These are phyloP conservation scores for Phytoseiulus persimilis DNA, from an alignment of 2,888 invertebrate species.

Conservation along the genomic window DNA sequence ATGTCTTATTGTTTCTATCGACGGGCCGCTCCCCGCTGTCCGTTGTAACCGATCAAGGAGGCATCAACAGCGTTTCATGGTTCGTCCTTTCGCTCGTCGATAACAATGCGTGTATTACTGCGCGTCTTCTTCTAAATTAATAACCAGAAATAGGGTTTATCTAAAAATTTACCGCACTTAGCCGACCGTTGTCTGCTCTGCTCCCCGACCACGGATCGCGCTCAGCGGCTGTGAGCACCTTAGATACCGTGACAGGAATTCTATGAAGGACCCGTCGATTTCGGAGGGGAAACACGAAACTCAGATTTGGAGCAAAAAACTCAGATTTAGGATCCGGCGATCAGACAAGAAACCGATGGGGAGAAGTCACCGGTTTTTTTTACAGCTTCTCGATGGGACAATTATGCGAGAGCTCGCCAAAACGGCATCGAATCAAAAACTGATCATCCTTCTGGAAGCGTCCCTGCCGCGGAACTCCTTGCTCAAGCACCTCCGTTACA, in stretches of 20 bases:
- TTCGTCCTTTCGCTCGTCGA: not conserved
- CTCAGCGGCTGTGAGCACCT: not conserved
- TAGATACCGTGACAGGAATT: not conserved
- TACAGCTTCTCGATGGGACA: no score
- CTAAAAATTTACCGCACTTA: not conserved
- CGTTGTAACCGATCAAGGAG: slow-evolving; percentile 5
- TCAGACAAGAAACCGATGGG: not conserved
- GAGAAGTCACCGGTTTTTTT: no score
- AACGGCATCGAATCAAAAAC: no score
- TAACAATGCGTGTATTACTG: not conserved
- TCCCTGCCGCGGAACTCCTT: no score
- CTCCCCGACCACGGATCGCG: not conserved
- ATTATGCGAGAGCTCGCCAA: no score
- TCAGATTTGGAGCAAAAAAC: not conserved
- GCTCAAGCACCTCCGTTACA: no score
- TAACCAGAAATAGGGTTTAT: not conserved
- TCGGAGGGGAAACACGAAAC: not conserved
- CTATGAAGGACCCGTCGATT: not conserved
- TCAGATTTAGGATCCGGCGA: not conserved
- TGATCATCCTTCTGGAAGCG: no score
- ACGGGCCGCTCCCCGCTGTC: not conserved
- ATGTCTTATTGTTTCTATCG: slow-evolving; percentile 5
- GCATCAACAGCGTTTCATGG: not conserved
- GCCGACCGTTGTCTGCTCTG: not conserved
- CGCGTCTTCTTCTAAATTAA: not conserved